Percentiles rank a stretch among this genome's conserved stretches.
Conservation (phyloP, 2,888 invertebrate species). For the Drosophila neonasuta region DNA sequence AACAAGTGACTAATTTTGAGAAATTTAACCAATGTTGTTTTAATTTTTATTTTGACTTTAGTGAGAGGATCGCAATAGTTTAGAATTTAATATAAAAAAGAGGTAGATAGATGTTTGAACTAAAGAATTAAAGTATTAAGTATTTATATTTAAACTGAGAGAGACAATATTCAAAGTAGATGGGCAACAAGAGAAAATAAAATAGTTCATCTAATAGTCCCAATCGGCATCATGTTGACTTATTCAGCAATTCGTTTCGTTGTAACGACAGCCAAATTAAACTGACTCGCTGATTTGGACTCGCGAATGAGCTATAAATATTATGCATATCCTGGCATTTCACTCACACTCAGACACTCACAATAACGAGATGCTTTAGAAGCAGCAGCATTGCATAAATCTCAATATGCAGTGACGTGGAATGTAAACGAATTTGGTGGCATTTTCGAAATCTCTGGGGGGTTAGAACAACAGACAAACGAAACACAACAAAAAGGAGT, state of each 20-base stretch:
- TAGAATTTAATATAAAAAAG: too few species aligned
- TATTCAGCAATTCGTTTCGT: background rate
- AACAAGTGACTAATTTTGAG: constrained; percentile 13
- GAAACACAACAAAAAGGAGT: constrained; percentile 3
- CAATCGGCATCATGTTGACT: background rate
- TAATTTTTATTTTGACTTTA: constrained; percentile 3
- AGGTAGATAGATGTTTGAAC: too few species aligned
- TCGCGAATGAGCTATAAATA: constrained; percentile 47
- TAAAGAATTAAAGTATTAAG: background rate
- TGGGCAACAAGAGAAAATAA: background rate
- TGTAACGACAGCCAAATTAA: constrained; percentile 39
- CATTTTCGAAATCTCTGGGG: constrained; percentile 28
- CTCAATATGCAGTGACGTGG: constrained; percentile 35
- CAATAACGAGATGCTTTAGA: background rate
- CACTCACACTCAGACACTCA: constrained; percentile 6
- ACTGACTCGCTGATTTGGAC: constrained; percentile 3
- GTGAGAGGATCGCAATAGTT: too few species aligned
- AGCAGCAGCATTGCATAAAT: constrained; percentile 45
- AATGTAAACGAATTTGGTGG: constrained; percentile 37
- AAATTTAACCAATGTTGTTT: constrained; percentile 19
- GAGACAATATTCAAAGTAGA: background rate
- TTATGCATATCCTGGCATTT: constrained; percentile 11
- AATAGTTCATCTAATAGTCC: background rate
- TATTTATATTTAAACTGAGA: background rate
- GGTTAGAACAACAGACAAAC: constrained; percentile 12